These are phyloP conservation scores for Himalopsyche kuldschensis DNA, from an alignment of 2,888 invertebrate species.

Conservation along the genomic window DNA sequence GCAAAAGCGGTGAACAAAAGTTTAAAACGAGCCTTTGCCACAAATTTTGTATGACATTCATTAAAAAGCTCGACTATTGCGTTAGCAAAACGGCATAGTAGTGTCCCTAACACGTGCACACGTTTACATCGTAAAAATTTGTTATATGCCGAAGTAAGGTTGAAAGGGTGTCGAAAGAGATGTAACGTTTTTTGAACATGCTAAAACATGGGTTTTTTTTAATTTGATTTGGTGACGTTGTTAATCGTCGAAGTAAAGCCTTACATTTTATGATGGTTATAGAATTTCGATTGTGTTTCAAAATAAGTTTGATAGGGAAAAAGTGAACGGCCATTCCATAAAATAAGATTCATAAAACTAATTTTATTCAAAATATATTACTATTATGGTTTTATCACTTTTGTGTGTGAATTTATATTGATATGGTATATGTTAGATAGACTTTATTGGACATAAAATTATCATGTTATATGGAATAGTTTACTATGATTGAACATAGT, in stretches of 20 bases:
- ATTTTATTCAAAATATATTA: too few relatives aligned
- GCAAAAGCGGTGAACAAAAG: background rate
- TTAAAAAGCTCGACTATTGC: background rate
- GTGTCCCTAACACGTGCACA: background rate
- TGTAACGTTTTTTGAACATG: background rate
- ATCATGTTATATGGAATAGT: too few relatives aligned
- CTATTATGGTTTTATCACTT: too few relatives aligned
- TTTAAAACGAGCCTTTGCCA: background rate
- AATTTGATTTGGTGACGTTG: background rate
- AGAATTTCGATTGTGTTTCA: too few relatives aligned
- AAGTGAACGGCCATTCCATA: too few relatives aligned
- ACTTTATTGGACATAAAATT: too few relatives aligned
- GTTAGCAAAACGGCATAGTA: background rate
- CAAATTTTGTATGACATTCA: background rate
- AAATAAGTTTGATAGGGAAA: too few relatives aligned
- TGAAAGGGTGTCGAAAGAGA: background rate
- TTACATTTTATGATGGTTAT: too few relatives aligned
- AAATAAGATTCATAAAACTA: too few relatives aligned
- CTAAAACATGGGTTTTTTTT: background rate
- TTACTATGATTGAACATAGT: too few relatives aligned
- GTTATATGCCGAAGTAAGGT: background rate
- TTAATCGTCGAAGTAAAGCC: background rate
- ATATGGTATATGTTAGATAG: too few relatives aligned
- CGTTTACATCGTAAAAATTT: background rate
- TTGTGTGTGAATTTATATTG: too few relatives aligned